phyloP scores from a whole-genome alignment of 2,113 vertebrate genomes.

The Channa argus region DNA sequence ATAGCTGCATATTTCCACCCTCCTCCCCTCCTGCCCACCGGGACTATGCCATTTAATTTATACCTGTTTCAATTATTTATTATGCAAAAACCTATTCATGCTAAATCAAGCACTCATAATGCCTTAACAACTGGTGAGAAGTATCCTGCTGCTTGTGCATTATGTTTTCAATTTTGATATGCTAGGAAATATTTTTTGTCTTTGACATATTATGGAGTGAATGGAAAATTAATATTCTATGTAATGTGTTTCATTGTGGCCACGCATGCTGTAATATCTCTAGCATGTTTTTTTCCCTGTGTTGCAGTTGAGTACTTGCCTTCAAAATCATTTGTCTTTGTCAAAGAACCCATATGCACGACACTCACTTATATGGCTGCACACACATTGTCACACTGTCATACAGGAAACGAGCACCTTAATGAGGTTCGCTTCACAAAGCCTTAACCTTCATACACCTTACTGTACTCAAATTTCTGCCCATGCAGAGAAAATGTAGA shows the following conservation, averaged over 20 bases:
- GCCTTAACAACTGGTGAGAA: constrained; percentile 67
- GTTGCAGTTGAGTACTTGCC: not conserved
- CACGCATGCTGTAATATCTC: constrained; percentile 8
- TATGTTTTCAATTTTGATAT: constrained; percentile 44
- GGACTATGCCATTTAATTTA: constrained; percentile 73
- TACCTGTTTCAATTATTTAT: constrained; percentile 81
- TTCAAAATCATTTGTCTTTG: constrained; percentile 35
- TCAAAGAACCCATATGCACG: not conserved
- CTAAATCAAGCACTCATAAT: constrained; percentile 76
- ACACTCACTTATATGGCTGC: constrained; percentile 8
- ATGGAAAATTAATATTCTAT: constrained; percentile 37
- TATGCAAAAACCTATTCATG: constrained; percentile 67
- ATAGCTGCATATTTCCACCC: constrained; percentile 32
- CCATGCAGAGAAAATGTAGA: constrained; percentile 1
- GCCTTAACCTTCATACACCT: constrained; percentile 1
- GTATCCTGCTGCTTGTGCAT: constrained; percentile 40
- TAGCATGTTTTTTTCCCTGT: constrained; percentile 6
- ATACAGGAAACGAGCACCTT: not conserved
- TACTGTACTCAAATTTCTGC: constrained; percentile 20
- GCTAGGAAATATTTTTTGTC: constrained; percentile 44
- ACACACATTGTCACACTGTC: not conserved
- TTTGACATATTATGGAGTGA: constrained; percentile 50
- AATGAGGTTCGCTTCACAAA: constrained; percentile 6
- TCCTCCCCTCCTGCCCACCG: constrained; percentile 45
- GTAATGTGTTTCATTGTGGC: constrained; percentile 26